Evolutionary conservation across 2,797 vertebrate species (phyloP), one percentile per base, ranked within the genome.

Genomic region (Sebastes alutus): DNA sequence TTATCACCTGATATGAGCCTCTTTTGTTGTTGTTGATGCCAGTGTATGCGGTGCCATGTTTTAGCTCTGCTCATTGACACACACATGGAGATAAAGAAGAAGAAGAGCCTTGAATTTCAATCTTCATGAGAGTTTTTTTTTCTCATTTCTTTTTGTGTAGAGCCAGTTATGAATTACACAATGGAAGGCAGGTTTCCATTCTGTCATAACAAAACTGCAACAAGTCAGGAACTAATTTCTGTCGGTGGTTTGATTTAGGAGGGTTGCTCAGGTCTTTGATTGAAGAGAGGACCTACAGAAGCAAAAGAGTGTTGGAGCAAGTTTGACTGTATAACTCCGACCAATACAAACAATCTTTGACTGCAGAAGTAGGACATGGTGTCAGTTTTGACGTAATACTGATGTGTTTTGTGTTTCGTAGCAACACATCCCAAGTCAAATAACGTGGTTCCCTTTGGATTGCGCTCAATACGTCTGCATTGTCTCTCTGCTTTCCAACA

Each of bases 401-500:
- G 63, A 78, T 85, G 72, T 86, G 70, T 88, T 79, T 86, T 83
- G 79, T 63, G 80, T 90, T 71, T 80, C 88, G 63, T 84, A 81
- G 89, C 88, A 92, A 92, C 90, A 81, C 75, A 87, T 89, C 89
- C 88, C 61, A 85, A 89, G 81, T 89, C 79, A 89, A 91, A 93
- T 81, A 90, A 69, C 5, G 25, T 6, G 18, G 72, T 62, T 78
- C 67, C 81, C 81, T 85, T 67, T 81, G 81, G 83, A 78, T 82
- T 59, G 77, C 54, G 5, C 60, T 77, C 76, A 85, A 23, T 75
- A 22, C 52, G 54, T 59, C 66, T 78, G 63, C 83, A 79, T 81
- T 89, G 84, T 89, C 81, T 73, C 54, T 70, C 59, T 32, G 16
- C 82, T 92, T 86, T 76, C 73, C 80, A 80, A 82, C 68, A 79